Evolutionary conservation across 2,797 vertebrate species (phyloP).

Genomic region (Malurus splendens): DNA sequence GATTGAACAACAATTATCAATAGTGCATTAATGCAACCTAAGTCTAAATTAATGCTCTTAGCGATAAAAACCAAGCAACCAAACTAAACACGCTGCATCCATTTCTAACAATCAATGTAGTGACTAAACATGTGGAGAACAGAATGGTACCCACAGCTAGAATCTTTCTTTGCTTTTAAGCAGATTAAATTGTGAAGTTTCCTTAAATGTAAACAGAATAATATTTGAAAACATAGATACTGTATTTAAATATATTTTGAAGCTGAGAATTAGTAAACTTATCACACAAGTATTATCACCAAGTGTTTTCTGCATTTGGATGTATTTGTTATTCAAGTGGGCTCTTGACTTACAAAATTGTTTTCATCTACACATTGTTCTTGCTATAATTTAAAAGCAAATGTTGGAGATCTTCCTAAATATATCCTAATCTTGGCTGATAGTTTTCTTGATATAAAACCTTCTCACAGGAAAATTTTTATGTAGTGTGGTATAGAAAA

Average conservation of each 20-base stretch:
- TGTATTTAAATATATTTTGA: not conserved
- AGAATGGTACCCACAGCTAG: not conserved
- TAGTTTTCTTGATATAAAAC: not conserved
- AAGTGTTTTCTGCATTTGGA: not conserved
- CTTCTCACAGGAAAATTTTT: not conserved
- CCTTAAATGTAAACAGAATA: not conserved
- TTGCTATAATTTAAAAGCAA: not conserved
- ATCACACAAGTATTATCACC: too few relatives aligned
- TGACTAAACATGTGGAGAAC: not conserved
- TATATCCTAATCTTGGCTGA: not conserved
- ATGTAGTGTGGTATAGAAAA: not conserved
- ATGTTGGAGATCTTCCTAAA: not conserved
- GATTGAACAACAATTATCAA: constrained; percentile 4
- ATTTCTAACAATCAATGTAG: constrained; percentile 1
- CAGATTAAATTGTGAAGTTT: not conserved
- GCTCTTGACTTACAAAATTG: not conserved
- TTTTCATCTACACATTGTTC: not conserved
- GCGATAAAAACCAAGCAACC: not conserved
- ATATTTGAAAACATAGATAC: not conserved
- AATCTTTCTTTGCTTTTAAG: not conserved
- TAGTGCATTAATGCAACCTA: not conserved
- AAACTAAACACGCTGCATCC: constrained; percentile 7
- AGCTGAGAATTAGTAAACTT: not conserved
- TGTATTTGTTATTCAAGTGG: not conserved
- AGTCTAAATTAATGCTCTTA: not conserved